Base-by-base conservation (phyloP, 1,140 invertebrate genomes). In the Caenorhabditis tropicalis region DNA sequence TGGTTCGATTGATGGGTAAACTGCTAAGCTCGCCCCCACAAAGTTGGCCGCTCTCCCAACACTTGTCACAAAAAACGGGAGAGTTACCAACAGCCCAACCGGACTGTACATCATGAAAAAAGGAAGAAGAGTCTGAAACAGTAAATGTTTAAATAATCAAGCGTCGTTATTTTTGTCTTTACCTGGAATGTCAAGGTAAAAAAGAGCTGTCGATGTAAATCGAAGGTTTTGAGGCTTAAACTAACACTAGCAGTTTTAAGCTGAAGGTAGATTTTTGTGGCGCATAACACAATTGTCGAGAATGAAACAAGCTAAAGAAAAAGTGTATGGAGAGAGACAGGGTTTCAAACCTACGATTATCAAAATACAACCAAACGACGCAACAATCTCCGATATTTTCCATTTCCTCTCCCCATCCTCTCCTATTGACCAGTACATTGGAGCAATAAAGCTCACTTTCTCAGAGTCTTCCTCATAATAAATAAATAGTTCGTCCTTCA, bases 21-120 rank as follows among this genome's bases (percentile, higher is more conserved):
- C 33, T 19, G 58, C 58, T 65, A 65, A 15, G 36, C 58, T 65
- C 0, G 58, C 58, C 3, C 29, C 58, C 3, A 65, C 58, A 65
- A 36, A 33, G 19, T 65, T 65, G 15, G 58, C 58, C 2, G 9
- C 10, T 33, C 33, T 36, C 36, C 58, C 58, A n/a, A 36, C 58
- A 21, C 19, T 36, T 10, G 36, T n/a, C 19, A 36, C 58, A 19
- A 65, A 65, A 19, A 65, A n/a, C 16, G 58, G 58, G 16, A 65
- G 31, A 33, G 24, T n/a, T 3, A 65, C 36, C 0, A 65, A 19
- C 9, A 65, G 31, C 19, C 58, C 58, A 33, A 65, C 58, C 10
- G 58, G 58, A 19, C 58, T 65, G 12, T 65, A 65, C 58, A 65
- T 65, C 58, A 65, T 65, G 15, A 65, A 15, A 36, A 65, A 65